Percentiles rank a stretch among this genome's conserved stretches.
Conservation (phyloP, 2,113 vertebrate genomes). For the Zosterops lateralis region DNA sequence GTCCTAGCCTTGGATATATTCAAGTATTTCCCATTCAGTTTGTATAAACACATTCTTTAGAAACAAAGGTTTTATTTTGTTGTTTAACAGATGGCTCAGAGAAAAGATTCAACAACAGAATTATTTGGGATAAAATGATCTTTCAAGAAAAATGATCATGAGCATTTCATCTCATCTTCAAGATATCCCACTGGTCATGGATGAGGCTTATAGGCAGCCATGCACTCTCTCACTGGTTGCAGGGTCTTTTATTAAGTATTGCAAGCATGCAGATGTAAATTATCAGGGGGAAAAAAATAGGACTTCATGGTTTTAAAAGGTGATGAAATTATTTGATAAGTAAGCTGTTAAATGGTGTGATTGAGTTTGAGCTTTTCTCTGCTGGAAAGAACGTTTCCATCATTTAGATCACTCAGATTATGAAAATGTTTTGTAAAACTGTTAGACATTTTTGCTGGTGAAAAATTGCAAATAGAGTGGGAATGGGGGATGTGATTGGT, state of each 20-base stretch:
- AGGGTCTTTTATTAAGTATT: neutral
- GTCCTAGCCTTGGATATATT: neutral
- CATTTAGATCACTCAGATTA: neutral
- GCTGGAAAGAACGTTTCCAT: neutral
- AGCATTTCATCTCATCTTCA: neutral
- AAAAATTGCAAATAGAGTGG: neutral
- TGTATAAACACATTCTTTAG: neutral
- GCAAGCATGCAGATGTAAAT: conserved; percentile 11
- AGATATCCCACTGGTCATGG: neutral
- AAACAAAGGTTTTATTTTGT: neutral
- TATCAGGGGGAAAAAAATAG: neutral
- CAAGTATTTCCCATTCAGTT: neutral
- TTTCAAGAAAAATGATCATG: neutral
- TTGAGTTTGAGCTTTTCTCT: neutral
- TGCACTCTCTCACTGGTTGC: neutral
- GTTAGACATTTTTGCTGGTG: neutral
- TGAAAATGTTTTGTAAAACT: neutral
- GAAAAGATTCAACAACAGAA: neutral
- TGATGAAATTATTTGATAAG: neutral
- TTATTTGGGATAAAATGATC: conserved; percentile 6
- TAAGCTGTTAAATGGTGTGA: neutral
- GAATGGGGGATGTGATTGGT: neutral
- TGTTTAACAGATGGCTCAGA: neutral
- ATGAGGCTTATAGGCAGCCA: neutral
- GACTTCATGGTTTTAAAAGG: neutral